These are phyloP conservation scores for Muschampia plurimacula DNA, from an alignment of 2,888 invertebrate genomes.

Conservation along the genomic window DNA sequence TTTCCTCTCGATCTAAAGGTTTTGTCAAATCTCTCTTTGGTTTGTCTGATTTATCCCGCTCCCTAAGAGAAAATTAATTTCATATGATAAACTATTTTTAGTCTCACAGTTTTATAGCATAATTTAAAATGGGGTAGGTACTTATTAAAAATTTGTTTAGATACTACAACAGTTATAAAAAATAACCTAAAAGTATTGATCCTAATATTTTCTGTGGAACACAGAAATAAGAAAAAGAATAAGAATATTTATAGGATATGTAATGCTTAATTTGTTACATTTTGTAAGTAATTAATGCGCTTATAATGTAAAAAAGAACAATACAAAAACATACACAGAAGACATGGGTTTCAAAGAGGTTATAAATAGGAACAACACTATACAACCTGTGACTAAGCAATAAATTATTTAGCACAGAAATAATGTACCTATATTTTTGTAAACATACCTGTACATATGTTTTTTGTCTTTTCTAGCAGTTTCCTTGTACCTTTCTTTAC, in stretches of 20 bases:
- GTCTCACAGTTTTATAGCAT: no score
- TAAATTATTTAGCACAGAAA: background rate
- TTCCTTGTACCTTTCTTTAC: slow-evolving; percentile 78
- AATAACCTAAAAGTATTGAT: no score
- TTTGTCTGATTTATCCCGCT: slow-evolving; percentile 79
- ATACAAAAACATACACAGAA: background rate
- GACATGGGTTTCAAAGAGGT: background rate
- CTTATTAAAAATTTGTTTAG: no score
- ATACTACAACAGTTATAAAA: no score
- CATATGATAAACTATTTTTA: background rate
- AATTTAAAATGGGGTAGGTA: no score
- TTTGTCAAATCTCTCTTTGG: slow-evolving; percentile 70
- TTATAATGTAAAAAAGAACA: no score
- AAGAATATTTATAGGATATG: no score
- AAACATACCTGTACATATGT: slow-evolving; percentile 75
- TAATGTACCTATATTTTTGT: slow-evolving; percentile 36
- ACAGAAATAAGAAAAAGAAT: no score
- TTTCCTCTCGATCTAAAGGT: slow-evolving; percentile 73
- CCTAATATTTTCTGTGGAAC: no score
- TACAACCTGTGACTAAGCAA: background rate
- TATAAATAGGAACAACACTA: background rate
- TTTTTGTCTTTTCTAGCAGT: slow-evolving; percentile 77
- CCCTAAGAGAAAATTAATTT: slow-evolving; percentile 60
- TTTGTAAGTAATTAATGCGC: no score
- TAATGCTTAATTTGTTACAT: no score